Base-by-base conservation (phyloP, 2,797 vertebrate species). In the Oreochromis mossambicus region DNA sequence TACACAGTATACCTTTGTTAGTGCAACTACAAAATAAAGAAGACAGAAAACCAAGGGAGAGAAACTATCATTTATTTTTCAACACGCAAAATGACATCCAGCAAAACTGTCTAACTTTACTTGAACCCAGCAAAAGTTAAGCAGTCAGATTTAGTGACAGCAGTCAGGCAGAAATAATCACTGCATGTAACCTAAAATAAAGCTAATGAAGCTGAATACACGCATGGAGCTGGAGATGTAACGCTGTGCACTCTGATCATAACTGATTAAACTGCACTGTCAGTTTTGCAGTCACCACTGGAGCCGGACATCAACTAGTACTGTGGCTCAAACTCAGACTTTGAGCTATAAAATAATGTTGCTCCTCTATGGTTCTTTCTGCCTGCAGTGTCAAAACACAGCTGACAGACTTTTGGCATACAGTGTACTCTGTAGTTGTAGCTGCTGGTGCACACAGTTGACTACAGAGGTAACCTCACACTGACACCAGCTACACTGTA, bases 321-420 rank as follows among this genome's bases (percentile, higher is more conserved):
- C 77, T 12, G 70, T 38, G 52, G 61, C 32, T 81, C 80, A 85
- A 34, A 48, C 43, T 50, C 1, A 1, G 36, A 89, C 88, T 79
- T 85, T 43, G 61, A 83, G 87, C 73, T 52, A 21, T 58, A 34
- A 86, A 79, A 82, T 81, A 54, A 78, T 83, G 13, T 83, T 81
- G 8, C 54, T 52, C 26, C 13, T 43, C 68, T 61, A 55, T 51
- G 46, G 21, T n/a, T 24, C 38, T 82, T 77, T 73, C 29, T 82
- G 52, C 46, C 76, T 5, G 17, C 54, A 3, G 50, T 56, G 58
- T 78, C 29, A 34, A 7, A 46, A 4, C 58, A 80, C 76, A 80
- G 32, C 41, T 9, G 76, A 32, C 43, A 50, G 52, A 61, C 29
- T 14, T 24, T 80, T 38, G 63, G 34, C 50, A 81, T 50, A 50